A percentile compares a stretch with the other conserved stretches of the same genome.
phyloP scores from a whole-genome alignment of 2,888 invertebrate species.

The Agrypnus murinus region DNA sequence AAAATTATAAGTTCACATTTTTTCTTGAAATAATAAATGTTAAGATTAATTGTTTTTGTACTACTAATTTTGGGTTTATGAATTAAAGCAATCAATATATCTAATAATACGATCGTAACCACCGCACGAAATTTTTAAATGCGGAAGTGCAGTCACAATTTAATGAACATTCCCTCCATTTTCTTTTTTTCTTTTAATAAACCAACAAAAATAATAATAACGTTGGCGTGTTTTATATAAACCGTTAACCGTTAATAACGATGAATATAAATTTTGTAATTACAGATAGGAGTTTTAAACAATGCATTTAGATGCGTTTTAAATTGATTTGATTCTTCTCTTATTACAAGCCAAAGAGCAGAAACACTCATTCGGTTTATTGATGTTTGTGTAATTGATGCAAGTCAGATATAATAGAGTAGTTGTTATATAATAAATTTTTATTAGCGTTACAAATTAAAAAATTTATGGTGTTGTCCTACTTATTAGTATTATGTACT shows the following conservation, averaged over 20 bases:
- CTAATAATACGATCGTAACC: too few species aligned
- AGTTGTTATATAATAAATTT: slow-evolving; percentile 21
- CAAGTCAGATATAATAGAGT: slow-evolving; percentile 4
- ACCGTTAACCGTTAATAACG: slow-evolving; percentile 17
- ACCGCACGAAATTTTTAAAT: neutral
- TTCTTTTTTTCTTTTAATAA: too few species aligned
- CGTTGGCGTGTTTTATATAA: neutral
- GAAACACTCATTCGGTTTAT: slow-evolving; percentile 5
- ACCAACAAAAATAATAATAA: too few species aligned
- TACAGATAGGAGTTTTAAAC: neutral
- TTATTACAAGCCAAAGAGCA: neutral
- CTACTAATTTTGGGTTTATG: slow-evolving; percentile 12
- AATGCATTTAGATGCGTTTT: slow-evolving; percentile 2
- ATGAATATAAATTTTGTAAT: slow-evolving; percentile 13
- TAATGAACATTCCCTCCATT: too few species aligned
- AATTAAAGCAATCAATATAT: neutral
- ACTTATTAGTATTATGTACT: too few species aligned
- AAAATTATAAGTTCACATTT: neutral
- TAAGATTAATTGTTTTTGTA: slow-evolving; percentile 5
- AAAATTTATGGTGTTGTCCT: slow-evolving; percentile 15
- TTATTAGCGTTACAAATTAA: slow-evolving; percentile 22
- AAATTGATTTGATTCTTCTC: slow-evolving; percentile 6
- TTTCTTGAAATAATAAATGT: too few species aligned
- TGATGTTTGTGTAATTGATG: slow-evolving; percentile 15
- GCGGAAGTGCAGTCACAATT: neutral